Evolutionary conservation across 37 sponge, comb jelly and placozoan species (phyloP).

Genomic region (Haliclona indistincta): DNA sequence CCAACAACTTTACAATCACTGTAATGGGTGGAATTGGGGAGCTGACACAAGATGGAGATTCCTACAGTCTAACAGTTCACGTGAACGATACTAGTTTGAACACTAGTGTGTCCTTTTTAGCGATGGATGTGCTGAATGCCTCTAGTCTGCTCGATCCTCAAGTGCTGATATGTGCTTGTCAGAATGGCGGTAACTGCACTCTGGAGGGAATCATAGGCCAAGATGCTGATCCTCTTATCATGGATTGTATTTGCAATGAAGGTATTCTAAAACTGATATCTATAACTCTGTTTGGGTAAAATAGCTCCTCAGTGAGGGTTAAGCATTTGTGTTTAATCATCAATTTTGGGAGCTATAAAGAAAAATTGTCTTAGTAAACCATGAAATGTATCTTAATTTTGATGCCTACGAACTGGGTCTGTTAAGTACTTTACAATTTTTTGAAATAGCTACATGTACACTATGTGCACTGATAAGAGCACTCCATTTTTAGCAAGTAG

Average conservation of each 20-base stretch:
- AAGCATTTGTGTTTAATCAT: too few relatives aligned
- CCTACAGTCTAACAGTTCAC: slow-evolving; percentile 21
- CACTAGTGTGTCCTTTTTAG: slow-evolving; percentile 18
- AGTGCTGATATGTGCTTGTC: slow-evolving; percentile 52
- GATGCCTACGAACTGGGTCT: too few relatives aligned
- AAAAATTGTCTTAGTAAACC: too few relatives aligned
- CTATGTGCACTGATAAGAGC: too few relatives aligned
- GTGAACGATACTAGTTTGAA: slow-evolving; percentile 8
- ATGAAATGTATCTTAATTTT: too few relatives aligned
- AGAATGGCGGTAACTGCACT: slow-evolving; percentile 58
- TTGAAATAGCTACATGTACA: too few relatives aligned
- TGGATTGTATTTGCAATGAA: slow-evolving; percentile 42
- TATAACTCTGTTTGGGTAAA: too few relatives aligned
- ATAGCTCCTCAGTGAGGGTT: too few relatives aligned
- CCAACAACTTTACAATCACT: slow-evolving; percentile 4
- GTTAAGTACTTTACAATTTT: too few relatives aligned
- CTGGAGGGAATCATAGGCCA: slow-evolving; percentile 26
- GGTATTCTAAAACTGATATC: slow-evolving; percentile 38
- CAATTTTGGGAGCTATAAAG: too few relatives aligned
- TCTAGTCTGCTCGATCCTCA: slow-evolving; percentile 3
- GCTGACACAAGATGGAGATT: slow-evolving; percentile 9
- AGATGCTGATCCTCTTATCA: not conserved
- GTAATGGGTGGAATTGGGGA: not conserved
- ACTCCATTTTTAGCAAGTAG: too few relatives aligned
- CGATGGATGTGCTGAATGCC: slow-evolving; percentile 32